phyloP scores from a whole-genome alignment of 35 echinoderm and acorn worm species.

The Patiria miniata region DNA sequence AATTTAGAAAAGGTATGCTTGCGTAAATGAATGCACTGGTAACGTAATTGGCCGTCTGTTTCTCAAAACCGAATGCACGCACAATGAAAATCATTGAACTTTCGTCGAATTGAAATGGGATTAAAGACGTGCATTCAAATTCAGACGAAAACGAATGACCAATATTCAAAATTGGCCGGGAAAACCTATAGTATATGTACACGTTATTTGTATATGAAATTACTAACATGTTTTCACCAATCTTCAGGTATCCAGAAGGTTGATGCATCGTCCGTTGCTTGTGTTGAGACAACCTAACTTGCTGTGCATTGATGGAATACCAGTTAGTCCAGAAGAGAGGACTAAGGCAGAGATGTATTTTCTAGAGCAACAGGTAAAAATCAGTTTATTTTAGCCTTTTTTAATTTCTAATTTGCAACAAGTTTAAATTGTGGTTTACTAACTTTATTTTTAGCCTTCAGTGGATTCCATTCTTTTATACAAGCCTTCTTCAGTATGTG shows the following conservation, averaged over 20 bases:
- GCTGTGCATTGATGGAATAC: conserved; percentile 96
- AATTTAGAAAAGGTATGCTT: too few species aligned
- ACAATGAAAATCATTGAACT: too few species aligned
- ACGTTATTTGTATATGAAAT: not conserved
- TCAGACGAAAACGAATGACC: too few species aligned
- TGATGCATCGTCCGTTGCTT: conserved; percentile 97
- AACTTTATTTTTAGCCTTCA: not conserved
- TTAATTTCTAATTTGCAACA: not conserved
- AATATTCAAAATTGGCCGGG: too few species aligned
- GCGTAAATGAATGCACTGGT: too few species aligned
- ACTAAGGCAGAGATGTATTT: conserved; percentile 97
- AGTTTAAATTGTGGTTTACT: too few species aligned
- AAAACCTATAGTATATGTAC: too few species aligned
- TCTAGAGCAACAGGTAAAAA: conserved; percentile 86
- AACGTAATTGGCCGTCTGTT: too few species aligned
- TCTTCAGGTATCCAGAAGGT: conserved; percentile 80
- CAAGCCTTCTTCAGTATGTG: too few species aligned
- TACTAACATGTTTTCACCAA: not conserved
- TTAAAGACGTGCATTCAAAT: too few species aligned
- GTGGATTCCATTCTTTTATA: not conserved
- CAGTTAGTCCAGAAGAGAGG: conserved; percentile 92
- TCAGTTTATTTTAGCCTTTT: not conserved
- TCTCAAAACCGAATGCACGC: too few species aligned
- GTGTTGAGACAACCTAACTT: conserved; percentile 91
- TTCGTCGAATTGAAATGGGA: too few species aligned